phyloP scores from a whole-genome alignment of 92 coral and sea anemone genomes.

The Micromussa lordhowensis region DNA sequence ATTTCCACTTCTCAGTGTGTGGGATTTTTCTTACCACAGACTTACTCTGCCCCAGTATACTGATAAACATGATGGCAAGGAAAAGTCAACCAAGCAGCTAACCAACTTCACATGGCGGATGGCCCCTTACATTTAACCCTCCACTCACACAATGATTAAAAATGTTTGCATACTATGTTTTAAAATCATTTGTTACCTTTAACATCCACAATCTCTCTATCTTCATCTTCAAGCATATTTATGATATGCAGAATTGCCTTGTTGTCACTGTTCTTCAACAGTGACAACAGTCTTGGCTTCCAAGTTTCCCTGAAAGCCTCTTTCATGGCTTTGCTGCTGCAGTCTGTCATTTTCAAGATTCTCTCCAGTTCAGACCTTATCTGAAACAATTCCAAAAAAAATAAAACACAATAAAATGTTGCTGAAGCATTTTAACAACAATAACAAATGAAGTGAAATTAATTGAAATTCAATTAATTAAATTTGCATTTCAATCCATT shows the following conservation, averaged over 20 bases:
- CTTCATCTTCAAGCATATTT: constrained; percentile 10
- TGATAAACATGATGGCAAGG: no score
- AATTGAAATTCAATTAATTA: no score
- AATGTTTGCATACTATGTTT: constrained; percentile 17
- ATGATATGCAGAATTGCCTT: no score
- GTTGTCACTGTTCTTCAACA: not conserved
- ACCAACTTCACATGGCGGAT: no score
- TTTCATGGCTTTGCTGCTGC: constrained; percentile 3
- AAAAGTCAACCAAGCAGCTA: no score
- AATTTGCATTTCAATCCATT: no score
- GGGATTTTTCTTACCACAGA: no score
- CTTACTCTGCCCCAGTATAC: no score
- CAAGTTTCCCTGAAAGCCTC: not conserved
- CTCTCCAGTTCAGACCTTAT: constrained; percentile 9
- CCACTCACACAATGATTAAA: constrained; percentile 2
- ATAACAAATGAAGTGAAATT: no score
- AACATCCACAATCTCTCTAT: not conserved
- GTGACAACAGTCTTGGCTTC: constrained; percentile 14
- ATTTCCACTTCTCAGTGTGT: no score
- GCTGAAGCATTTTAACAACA: constrained; percentile 15
- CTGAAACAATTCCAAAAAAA: constrained; percentile 12
- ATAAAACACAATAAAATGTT: not conserved
- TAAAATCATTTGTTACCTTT: not conserved
- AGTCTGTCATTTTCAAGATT: not conserved
- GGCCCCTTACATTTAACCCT: constrained; percentile 6